Conservation (phyloP, 2,797 vertebrate genomes). For the Sebastes miniatus region DNA sequence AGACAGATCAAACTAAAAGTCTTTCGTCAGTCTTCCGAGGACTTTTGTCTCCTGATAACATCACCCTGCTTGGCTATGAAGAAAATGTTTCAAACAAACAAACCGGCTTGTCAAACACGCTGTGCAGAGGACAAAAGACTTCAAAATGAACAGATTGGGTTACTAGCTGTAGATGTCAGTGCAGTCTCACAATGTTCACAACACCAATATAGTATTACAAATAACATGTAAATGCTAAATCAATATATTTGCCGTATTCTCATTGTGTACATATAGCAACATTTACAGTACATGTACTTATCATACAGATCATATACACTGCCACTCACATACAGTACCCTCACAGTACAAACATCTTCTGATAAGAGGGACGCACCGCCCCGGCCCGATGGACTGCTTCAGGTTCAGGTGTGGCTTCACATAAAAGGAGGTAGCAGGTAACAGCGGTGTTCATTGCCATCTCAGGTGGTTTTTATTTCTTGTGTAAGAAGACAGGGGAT, state of each 20-base stretch:
- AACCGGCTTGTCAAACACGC: not conserved
- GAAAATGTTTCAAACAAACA: not conserved
- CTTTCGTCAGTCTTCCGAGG: not conserved
- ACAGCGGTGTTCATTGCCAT: not conserved
- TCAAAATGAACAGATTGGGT: not conserved
- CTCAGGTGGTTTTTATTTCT: not conserved
- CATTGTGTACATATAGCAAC: no score
- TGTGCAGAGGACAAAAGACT: not conserved
- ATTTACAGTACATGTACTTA: not conserved
- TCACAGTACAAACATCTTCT: not conserved
- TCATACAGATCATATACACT: not conserved
- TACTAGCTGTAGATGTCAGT: not conserved
- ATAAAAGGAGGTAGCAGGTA: slow-evolving; percentile 21
- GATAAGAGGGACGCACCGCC: not conserved
- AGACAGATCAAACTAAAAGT: not conserved
- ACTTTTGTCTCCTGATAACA: slow-evolving; percentile 3
- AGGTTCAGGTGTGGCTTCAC: not conserved
- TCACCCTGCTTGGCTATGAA: not conserved
- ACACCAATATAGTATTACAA: not conserved
- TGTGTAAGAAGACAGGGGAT: not conserved
- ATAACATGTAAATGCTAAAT: not conserved
- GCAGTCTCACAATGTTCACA: not conserved
- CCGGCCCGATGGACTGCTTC: not conserved
- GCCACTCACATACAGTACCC: not conserved
- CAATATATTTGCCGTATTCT: not conserved